Evolutionary conservation across 2,888 invertebrate species (phyloP), one percentile per base, ranked within the genome.

Genomic region (Dioctria linearis): DNA sequence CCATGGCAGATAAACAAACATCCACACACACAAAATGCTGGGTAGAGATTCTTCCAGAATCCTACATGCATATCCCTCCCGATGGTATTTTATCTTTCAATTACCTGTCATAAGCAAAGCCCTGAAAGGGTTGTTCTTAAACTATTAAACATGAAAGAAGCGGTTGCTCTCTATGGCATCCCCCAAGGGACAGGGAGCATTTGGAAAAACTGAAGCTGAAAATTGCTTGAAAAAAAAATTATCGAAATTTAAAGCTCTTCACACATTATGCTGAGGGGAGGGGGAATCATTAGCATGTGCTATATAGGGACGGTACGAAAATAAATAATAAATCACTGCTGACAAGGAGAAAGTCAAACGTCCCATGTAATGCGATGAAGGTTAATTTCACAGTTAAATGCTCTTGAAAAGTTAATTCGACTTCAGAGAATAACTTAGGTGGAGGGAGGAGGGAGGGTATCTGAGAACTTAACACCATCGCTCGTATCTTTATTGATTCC

Each of bases 351-450:
- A 79, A 79, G 37, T 66, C 78, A 54, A 66, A 42, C 66, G 51
- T 79, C 46, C 79, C 65, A 40, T 42, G 79, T 51, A 79, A 79
- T 80, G 66, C 76, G 80, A 75, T 80, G 80, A 76, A 80, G 75
- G 80, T 76, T 75, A 80, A 80, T 80, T 80, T 80, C 76, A 80
- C 54, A 71, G 57, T 57, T 76, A 49, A 75, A 80, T 75, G 39
- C 65, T 42, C 65, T 76, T 76, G 51, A 65, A 75, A 66, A 76
- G 71, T 54, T 71, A 54, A 40, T 54, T 71, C 39, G 39, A 71
- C 54, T 54, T 40, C 40, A 51, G 25, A 25, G 39, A 54, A 71
- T 54, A 51, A 51, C 39, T 37, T 40, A 39, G 71, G 6, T 9
- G 49, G 3, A 6, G 39, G n/a, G 42, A 11, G n/a, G 40, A 11